Percentiles rank a stretch among this genome's conserved stretches.
Evolutionary conservation across 2,797 vertebrate species (phyloP).

Genomic region (Tympanoctomys barrerae): DNA sequence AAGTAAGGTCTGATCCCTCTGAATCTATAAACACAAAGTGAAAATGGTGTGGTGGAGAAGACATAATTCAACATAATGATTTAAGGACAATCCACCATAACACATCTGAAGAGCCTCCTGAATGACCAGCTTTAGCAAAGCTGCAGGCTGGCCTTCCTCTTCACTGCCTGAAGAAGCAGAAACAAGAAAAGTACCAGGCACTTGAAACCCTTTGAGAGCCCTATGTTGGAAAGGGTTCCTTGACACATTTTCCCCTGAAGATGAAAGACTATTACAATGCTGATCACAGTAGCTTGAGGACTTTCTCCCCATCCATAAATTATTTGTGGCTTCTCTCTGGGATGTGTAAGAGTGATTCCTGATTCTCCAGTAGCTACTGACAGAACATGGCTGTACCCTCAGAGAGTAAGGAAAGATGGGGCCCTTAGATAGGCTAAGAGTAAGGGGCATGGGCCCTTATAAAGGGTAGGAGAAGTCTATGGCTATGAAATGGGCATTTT

Average conservation of each 20-base stretch:
- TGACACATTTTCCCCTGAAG: not conserved
- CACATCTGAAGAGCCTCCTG: not conserved
- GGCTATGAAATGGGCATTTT: not conserved
- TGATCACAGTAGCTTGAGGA: not conserved
- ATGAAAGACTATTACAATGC: not conserved
- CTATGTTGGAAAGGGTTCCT: not conserved
- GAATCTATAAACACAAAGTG: not conserved
- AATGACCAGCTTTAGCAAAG: not conserved
- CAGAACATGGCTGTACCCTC: not conserved
- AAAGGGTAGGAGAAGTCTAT: not conserved
- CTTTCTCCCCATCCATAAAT: accelerated
- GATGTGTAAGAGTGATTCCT: not conserved
- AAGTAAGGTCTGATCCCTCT: conserved; percentile 20
- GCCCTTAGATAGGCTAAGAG: not conserved
- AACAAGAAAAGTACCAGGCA: not conserved
- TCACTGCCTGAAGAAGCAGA: not conserved
- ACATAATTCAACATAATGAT: not conserved
- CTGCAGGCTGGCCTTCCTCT: not conserved
- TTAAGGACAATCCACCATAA: not conserved
- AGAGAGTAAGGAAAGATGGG: not conserved
- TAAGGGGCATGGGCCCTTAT: not conserved
- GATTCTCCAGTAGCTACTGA: not conserved
- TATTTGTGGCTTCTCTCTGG: not conserved
- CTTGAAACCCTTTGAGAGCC: not conserved
- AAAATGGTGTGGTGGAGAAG: not conserved